Evolutionary conservation across 2,113 vertebrate genomes (phyloP).

Genomic region (Xyliphius kryptos): DNA sequence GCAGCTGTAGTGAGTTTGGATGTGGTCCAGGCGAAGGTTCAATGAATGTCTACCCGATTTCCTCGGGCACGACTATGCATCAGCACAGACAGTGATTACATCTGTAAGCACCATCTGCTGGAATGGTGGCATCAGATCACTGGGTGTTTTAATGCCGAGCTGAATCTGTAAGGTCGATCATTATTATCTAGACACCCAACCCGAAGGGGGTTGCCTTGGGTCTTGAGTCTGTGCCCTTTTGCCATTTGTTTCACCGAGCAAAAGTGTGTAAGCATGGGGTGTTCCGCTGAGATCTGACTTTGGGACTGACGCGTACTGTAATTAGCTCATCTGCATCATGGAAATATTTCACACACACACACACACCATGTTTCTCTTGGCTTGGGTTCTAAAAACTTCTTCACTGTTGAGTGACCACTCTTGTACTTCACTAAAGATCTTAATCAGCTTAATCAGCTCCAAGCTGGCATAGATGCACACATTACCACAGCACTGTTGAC

Average conservation of each 20-base stretch:
- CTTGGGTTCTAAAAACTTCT: not conserved
- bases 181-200: constrained; percentile 13
- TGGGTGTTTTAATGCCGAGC: not conserved
- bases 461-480: not conserved
- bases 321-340: not conserved
- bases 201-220: not conserved
- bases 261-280: constrained; percentile 1
- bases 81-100: not conserved
- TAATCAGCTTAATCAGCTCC: not conserved
- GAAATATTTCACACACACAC: no score
- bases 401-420: not conserved
- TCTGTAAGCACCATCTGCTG: constrained; percentile 6
- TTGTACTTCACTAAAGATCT: not conserved
- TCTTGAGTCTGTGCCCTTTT: constrained; percentile 1
- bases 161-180: not conserved
- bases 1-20: constrained; percentile 14
- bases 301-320: not conserved
- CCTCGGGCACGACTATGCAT: not conserved
- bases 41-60: constrained; percentile 8
- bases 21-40: constrained; percentile 1
- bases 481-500: not conserved
- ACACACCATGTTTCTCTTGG: not conserved
- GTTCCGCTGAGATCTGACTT: not conserved
- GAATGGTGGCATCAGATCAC: not conserved
- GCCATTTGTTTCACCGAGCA: not conserved